These are phyloP conservation scores for Drosophila carrolli DNA, from an alignment of 1,140 invertebrate genomes.

Conservation along the genomic window DNA sequence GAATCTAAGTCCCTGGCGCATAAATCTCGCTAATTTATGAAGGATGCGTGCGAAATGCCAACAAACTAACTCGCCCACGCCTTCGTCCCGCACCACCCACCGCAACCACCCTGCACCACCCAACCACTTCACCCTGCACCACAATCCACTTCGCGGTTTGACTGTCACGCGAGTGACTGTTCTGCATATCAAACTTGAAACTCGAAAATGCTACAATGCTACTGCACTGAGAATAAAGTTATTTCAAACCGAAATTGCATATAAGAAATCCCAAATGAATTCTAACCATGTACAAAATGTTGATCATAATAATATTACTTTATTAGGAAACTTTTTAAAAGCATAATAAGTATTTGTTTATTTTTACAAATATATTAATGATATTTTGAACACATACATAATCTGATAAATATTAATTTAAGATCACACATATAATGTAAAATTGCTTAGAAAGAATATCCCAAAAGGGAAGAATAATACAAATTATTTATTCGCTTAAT, in stretches of 20 bases:
- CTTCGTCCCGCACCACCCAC: conserved; percentile 10
- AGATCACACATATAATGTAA: too few relatives aligned
- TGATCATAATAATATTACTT: too few relatives aligned
- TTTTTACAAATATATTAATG: too few relatives aligned
- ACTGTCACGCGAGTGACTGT: conserved; percentile 57
- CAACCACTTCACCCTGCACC: conserved; percentile 13
- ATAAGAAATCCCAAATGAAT: too few relatives aligned
- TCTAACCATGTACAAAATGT: too few relatives aligned
- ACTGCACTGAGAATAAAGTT: conserved; percentile 21
- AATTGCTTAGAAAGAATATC: too few relatives aligned
- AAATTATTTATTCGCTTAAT: too few relatives aligned
- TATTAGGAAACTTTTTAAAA: too few relatives aligned
- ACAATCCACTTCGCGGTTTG: conserved; percentile 14
- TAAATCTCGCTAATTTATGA: conserved; percentile 79
- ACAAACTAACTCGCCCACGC: conserved; percentile 65
- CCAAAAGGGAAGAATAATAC: too few relatives aligned
- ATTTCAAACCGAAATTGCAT: not conserved
- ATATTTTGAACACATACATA: too few relatives aligned
- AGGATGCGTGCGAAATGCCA: conserved; percentile 78
- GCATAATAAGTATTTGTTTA: too few relatives aligned
- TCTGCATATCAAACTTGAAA: conserved; percentile 70
- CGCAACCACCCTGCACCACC: conserved; percentile 16
- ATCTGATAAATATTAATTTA: too few relatives aligned
- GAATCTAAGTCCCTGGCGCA: conserved; percentile 69
- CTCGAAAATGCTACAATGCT: conserved; percentile 27